Conservation (phyloP, 2,888 invertebrate genomes). For the Eupeodes latifasciatus region DNA sequence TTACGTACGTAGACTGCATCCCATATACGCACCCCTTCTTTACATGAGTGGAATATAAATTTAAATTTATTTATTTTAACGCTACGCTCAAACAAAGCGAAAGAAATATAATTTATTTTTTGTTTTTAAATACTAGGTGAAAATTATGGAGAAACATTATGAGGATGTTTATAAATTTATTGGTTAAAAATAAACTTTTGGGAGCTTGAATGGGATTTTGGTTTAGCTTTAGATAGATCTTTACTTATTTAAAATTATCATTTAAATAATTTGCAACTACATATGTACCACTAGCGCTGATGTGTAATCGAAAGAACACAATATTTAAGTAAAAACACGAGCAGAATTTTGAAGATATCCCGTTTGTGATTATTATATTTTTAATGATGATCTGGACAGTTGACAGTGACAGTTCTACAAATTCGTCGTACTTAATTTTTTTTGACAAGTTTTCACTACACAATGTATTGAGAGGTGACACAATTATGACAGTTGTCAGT, state of each 20-base stretch:
- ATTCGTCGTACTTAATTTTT: too few species aligned
- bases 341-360: too few species aligned
- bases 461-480: too few species aligned
- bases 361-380: too few species aligned
- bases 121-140: slow-evolving; percentile 31
- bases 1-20: slow-evolving; percentile 33
- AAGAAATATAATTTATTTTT: slow-evolving; percentile 32
- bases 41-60: slow-evolving; percentile 54
- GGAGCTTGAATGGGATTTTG: neutral
- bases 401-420: too few species aligned
- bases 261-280: slow-evolving; percentile 13
- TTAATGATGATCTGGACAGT: too few species aligned
- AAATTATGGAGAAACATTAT: slow-evolving; percentile 59
- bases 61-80: slow-evolving; percentile 19
- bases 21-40: slow-evolving; percentile 54
- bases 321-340: too few species aligned
- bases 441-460: too few species aligned
- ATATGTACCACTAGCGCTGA: too few species aligned
- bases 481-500: too few species aligned
- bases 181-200: slow-evolving; percentile 40
- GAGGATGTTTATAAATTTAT: slow-evolving; percentile 61
- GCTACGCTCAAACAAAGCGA: slow-evolving; percentile 20
- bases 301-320: too few species aligned
- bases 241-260: neutral
- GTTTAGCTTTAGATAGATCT: neutral